Evolutionary conservation across 2,113 vertebrate species (phyloP).

Genomic region (Coptodon rendalli): DNA sequence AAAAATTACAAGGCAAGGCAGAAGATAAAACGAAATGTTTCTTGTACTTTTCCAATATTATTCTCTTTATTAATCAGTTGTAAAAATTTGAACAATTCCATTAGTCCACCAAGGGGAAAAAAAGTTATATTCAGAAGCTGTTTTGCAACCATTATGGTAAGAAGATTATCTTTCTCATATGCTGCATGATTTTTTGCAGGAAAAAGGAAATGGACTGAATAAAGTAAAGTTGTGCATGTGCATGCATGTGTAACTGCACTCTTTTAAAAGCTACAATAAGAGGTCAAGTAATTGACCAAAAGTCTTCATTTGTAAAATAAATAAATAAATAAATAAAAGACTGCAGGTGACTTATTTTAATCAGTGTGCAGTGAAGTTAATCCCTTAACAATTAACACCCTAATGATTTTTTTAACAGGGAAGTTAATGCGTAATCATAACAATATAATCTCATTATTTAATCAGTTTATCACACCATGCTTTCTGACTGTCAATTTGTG

Average conservation of each 20-base stretch:
- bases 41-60: background rate
- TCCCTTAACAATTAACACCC: background rate
- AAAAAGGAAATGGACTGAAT: background rate
- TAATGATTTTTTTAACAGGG: background rate
- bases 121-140: background rate
- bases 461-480: background rate
- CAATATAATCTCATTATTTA: background rate
- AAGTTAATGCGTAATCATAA: background rate
- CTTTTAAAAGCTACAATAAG: background rate
- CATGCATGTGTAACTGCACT: background rate
- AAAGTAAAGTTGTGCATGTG: background rate
- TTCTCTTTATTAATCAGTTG: background rate
- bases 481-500: background rate
- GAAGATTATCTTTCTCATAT: background rate
- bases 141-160: background rate
- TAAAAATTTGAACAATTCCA: background rate
- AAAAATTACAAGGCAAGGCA: background rate
- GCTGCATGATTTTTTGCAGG: background rate
- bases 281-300: background rate
- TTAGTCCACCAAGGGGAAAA: background rate
- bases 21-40: background rate
- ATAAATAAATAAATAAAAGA: rapidly evolving
- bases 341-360: background rate
- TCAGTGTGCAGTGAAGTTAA: background rate
- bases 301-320: background rate